These are phyloP conservation scores for Botia almorhae DNA, from an alignment of 2,797 vertebrate species.

Conservation along the genomic window DNA sequence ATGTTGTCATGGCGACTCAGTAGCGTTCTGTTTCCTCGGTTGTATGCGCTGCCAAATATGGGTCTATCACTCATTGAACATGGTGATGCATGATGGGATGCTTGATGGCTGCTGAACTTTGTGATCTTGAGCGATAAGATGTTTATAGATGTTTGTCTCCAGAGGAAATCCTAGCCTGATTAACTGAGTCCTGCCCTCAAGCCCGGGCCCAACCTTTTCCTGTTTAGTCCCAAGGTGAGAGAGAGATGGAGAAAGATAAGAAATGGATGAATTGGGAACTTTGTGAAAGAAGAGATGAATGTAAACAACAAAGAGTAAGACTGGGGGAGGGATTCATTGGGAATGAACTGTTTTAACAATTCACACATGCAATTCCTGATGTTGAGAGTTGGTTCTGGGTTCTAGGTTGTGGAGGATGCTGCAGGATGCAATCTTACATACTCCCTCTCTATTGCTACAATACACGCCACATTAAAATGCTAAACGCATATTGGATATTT, in stretches of 20 bases:
- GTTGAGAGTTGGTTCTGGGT: neutral
- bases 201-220: conserved; percentile 47
- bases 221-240: conserved; percentile 51
- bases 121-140: conserved; percentile 51
- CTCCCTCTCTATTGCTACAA: neutral
- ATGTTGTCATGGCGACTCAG: neutral
- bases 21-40: neutral
- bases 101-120: conserved; percentile 34
- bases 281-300: conserved; percentile 12
- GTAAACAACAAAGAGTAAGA: conserved; percentile 1
- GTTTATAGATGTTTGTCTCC: conserved; percentile 54
- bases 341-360: neutral
- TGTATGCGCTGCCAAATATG: conserved; percentile 2
- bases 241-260: conserved; percentile 19
- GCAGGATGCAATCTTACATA: neutral
- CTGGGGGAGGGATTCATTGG: neutral
- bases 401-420: neutral
- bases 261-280: conserved; percentile 18
- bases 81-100: conserved; percentile 52
- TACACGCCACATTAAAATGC: neutral
- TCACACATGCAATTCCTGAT: neutral
- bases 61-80: conserved; percentile 14
- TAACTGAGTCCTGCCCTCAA: conserved; percentile 55
- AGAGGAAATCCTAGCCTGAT: conserved; percentile 60
- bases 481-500: neutral